These are phyloP conservation scores for Sterrhoptilus dennistouni DNA, from an alignment of 2,113 vertebrate species.

Conservation along the genomic window DNA sequence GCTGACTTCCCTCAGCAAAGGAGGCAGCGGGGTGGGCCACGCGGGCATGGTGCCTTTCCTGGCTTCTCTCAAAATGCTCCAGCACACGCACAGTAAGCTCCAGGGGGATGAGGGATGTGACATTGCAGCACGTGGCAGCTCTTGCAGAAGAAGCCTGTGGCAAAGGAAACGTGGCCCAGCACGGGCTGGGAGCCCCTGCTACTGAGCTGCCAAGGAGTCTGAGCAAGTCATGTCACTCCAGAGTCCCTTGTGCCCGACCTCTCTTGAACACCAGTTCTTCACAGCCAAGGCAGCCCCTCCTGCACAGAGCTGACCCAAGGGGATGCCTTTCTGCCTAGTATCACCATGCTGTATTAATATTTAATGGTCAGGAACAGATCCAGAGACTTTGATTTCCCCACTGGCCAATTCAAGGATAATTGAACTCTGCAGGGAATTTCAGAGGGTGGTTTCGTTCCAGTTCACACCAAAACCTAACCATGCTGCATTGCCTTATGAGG, in stretches of 20 bases:
- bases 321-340: neutral
- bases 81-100: fast-evolving
- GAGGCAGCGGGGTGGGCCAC: fast-evolving
- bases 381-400: slow-evolving; percentile 17
- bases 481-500: neutral
- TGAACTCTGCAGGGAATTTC: neutral
- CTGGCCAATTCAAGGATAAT: slow-evolving; percentile 36
- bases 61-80: neutral
- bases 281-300: neutral
- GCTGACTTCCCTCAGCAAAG: neutral
- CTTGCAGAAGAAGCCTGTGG: neutral
- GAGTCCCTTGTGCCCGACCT: neutral
- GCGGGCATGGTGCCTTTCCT: fast-evolving
- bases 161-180: neutral
- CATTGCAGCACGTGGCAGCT: fast-evolving
- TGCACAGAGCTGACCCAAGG: neutral
- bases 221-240: neutral
- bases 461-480: neutral
- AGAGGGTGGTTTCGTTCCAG: neutral
- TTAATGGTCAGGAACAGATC: slow-evolving; percentile 13
- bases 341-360: neutral
- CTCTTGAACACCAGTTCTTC: neutral
- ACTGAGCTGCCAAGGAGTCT: neutral
- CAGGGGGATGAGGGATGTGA: neutral
- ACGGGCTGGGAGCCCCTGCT: fast-evolving